phyloP scores from a whole-genome alignment of 2,888 invertebrate genomes.

The Seladonia tumulorum region DNA sequence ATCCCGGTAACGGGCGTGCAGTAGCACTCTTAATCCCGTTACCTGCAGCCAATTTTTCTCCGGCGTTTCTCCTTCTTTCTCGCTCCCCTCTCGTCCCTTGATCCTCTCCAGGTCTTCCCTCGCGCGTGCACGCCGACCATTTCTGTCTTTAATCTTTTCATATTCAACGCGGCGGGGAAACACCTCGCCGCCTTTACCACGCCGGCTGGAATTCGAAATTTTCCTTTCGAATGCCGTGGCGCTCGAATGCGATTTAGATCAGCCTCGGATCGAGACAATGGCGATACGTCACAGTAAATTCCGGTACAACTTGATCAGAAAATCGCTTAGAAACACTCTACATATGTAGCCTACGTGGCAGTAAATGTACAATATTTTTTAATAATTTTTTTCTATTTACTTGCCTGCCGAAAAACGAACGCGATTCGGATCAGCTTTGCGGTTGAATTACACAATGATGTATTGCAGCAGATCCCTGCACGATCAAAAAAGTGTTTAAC shows the following conservation, averaged over 20 bases:
- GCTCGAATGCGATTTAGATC: neutral
- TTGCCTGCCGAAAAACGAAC: neutral
- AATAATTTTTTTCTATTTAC: no score
- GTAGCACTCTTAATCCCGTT: slow-evolving; percentile 82
- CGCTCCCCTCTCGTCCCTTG: slow-evolving; percentile 27
- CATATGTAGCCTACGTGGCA: no score
- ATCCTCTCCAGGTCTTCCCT: slow-evolving; percentile 44
- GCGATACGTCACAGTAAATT: neutral
- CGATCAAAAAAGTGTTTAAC: neutral
- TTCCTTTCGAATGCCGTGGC: neutral
- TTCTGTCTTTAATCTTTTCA: slow-evolving; percentile 45
- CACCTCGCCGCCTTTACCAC: neutral
- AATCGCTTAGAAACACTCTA: no score
- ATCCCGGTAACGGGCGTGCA: slow-evolving; percentile 79
- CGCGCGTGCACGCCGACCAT: slow-evolving; percentile 18
- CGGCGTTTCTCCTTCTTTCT: slow-evolving; percentile 49
- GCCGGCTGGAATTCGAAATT: neutral
- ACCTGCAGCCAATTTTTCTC: slow-evolving; percentile 82
- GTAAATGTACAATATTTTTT: no score
- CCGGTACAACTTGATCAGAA: neutral
- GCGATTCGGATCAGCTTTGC: neutral
- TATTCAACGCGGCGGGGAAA: slow-evolving; percentile 30
- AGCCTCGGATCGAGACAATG: neutral
- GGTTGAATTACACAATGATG: neutral
- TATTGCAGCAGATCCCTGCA: neutral